Evolutionary conservation across 2,113 vertebrate species (phyloP), one percentile per base, ranked within the genome.

Genomic region (Proteles cristata): DNA sequence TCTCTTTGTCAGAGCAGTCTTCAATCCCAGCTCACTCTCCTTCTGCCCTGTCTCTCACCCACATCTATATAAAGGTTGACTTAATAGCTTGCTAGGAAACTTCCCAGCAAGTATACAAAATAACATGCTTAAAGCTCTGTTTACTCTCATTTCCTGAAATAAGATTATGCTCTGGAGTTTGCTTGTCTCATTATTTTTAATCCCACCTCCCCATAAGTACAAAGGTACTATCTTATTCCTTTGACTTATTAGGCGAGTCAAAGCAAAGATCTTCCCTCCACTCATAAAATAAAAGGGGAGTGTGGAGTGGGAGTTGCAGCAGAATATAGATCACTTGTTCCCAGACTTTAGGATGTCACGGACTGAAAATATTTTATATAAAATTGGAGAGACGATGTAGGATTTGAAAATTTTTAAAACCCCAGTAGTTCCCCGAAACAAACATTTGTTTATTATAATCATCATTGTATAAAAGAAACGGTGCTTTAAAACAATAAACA

Each of bases 111-210:
- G n/a, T 53, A 65, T 0, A 0, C 8, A 31, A 94, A 94, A 21
- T 31, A 48, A 5, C 43, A 5, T 25, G 10, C 19, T 50, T 88
- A 89, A 89, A 93, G 61, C 28, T 69, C 65, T 71, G 82, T 69
- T 97, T 81, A 88, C 85, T 94, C 65, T 89, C 80, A 45, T 92
- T 96, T 97, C 86, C 91, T 89, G 35, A 96, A 83, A 96, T 92
- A 88, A 73, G 61, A 83, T 58, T 73, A n/a, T 11, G 7, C 74
- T 31, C 58, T 68, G 89, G 87, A 55, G 7, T 96, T 63, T 55
- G n/a, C 71, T 21, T 79, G 58, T 85, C 61, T 61, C 45, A 21
- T 74, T 85, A 39, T 85, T 96, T 91, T 86, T 26, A 81, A 81
- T 55, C 4, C 9, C 93, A 3, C 88, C 84, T 92, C 31, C 76